Percentiles rank a stretch among this genome's conserved stretches.
Conservation (phyloP, 2,113 vertebrate genomes). For the Lepus timidus region DNA sequence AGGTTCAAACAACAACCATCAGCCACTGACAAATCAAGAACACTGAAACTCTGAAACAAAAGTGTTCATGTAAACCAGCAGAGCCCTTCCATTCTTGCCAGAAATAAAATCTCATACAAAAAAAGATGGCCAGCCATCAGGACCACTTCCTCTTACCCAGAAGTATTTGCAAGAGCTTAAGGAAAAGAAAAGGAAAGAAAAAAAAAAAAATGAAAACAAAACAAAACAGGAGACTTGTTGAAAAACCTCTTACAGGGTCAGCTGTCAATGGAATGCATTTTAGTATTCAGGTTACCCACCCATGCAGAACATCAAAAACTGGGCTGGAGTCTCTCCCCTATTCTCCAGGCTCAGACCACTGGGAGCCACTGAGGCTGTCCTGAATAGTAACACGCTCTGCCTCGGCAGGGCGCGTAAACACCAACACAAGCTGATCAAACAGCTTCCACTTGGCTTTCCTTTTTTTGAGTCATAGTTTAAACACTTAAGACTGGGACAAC, state of each 20-base stretch:
- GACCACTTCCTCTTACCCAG: conserved; percentile 55
- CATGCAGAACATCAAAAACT: conserved; percentile 91
- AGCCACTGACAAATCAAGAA: conserved; percentile 57
- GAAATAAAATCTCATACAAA: conserved; percentile 74
- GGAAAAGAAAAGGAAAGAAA: conserved; percentile 44
- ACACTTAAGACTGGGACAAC: neutral
- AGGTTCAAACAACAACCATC: conserved; percentile 60
- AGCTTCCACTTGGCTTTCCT: conserved; percentile 62
- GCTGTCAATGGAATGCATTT: conserved; percentile 88
- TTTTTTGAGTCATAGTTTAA: conserved; percentile 36
- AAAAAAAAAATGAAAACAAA: conserved; percentile 59
- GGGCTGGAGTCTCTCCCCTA: conserved; percentile 83
- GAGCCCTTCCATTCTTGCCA: conserved; percentile 63
- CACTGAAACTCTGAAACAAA: conserved; percentile 59
- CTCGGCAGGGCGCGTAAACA: conserved; percentile 77
- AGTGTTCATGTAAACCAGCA: conserved; percentile 72
- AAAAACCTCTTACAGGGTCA: conserved; percentile 87
- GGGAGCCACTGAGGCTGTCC: conserved; percentile 45
- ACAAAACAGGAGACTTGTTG: conserved; percentile 81
- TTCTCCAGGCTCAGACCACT: conserved; percentile 81
- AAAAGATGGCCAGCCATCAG: conserved; percentile 66
- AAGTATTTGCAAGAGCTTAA: conserved; percentile 73
- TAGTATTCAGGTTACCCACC: conserved; percentile 89
- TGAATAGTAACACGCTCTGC: conserved; percentile 78
- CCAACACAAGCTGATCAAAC: conserved; percentile 71